Evolutionary conservation across 1,140 invertebrate genomes (phyloP), one percentile per base, ranked within the genome.

Genomic region (Danaus melanippus): DNA sequence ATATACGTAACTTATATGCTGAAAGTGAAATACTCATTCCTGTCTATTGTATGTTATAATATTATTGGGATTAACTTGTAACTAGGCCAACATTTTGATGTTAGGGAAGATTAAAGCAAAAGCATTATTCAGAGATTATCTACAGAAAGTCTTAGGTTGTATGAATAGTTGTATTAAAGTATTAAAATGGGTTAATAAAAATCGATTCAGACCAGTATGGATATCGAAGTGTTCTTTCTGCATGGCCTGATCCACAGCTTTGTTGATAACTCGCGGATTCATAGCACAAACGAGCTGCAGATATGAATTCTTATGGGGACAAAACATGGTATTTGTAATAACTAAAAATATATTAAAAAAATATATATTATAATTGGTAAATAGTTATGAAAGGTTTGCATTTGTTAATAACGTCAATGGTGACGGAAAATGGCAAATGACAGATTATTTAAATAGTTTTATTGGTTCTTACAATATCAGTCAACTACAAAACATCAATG

Each of bases 221-320:
- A 64, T 69, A 58, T 77, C 74, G 12, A 74, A 67, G 8, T 69
- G 47, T 50, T 57, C 48, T 10, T 60, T 75, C 44, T 69, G 46
- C 79, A 82, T 79, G 1, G 81, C 81, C 6, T 60, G 58, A 10
- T 80, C 79, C 1, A 86, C 84, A 1, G 84, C 79, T 39, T 84
- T 82, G 42, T 86, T 84, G 10, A 86, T 72, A 0, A 84, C 52
- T 4, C 76, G 57, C 0, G 84, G 81, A 46, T 84, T 78, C 50
- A 84, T 64, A 1, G 74, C 67, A 50, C 76, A 77, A 1, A 77
- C 68, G 40, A 84, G 55, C 56, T 86, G 84, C 5, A 86, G 54
- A 49, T 82, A 86, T 9, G 81, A 81, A 51, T 86, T 86, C 49
- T 79, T 82, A 50, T 84, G 60, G 0, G 79, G 67, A 47, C 76